Percentiles rank a stretch among this genome's conserved stretches.
phyloP scores from a whole-genome alignment of 2,888 invertebrate genomes.

The Dendrolimus houi region DNA sequence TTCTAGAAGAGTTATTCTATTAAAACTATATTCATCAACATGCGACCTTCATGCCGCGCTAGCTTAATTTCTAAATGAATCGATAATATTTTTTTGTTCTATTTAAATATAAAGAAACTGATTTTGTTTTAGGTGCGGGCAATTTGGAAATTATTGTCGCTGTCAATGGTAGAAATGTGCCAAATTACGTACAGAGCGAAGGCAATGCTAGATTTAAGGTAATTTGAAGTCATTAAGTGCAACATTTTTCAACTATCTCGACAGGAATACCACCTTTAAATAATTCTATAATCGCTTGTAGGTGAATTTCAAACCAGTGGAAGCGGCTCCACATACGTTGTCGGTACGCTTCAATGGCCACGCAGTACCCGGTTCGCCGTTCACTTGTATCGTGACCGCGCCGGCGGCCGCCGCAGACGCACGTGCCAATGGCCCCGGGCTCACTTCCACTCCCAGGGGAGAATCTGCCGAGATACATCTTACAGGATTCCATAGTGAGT shows the following conservation, averaged over 20 bases:
- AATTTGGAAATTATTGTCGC: slow-evolving; percentile 98
- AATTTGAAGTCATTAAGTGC: not conserved
- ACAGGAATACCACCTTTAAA: not conserved
- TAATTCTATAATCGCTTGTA: slow-evolving; percentile 25
- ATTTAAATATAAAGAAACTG: too few relatives aligned
- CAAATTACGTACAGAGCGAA: slow-evolving; percentile 98
- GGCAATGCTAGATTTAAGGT: slow-evolving; percentile 96
- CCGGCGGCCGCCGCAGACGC: slow-evolving; percentile 62
- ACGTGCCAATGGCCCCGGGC: slow-evolving; percentile 56
- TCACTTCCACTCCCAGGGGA: slow-evolving; percentile 53
- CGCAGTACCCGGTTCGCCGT: slow-evolving; percentile 93
- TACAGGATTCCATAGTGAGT: slow-evolving; percentile 61
- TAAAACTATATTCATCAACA: too few relatives aligned
- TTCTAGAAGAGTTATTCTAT: too few relatives aligned
- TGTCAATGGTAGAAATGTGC: slow-evolving; percentile 96
- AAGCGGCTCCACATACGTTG: slow-evolving; percentile 92
- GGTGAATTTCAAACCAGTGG: slow-evolving; percentile 97
- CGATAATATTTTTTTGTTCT: too few relatives aligned
- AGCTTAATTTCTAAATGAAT: too few relatives aligned
- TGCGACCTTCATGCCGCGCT: too few relatives aligned
- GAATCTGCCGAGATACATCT: slow-evolving; percentile 61
- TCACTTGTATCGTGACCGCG: slow-evolving; percentile 87
- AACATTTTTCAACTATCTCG: not conserved
- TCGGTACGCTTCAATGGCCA: slow-evolving; percentile 90
- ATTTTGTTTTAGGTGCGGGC: slow-evolving; percentile 83